Percentiles rank a stretch among this genome's conserved stretches.
phyloP scores from a whole-genome alignment of 2,888 invertebrate genomes.

The Zelleria hepariella region DNA sequence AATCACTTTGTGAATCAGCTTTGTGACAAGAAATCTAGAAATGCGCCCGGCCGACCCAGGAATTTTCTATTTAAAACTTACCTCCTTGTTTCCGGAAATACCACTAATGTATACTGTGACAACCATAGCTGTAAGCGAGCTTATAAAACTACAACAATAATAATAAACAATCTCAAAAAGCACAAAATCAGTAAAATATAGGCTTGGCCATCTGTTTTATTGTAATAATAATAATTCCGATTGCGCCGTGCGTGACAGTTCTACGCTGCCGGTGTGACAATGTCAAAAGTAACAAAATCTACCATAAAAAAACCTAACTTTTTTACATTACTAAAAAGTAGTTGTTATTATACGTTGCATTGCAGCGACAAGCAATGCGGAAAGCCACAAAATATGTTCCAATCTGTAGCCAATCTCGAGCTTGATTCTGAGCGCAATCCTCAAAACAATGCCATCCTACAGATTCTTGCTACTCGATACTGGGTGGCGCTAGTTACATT shows the following conservation, averaged over 20 bases:
- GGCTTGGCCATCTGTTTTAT: conserved; percentile 65
- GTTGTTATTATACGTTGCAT: too few relatives aligned
- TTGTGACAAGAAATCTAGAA: conserved; percentile 38
- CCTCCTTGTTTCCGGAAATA: conserved; percentile 95
- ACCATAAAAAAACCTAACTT: neutral
- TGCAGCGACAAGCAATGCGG: too few relatives aligned
- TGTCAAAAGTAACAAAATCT: neutral
- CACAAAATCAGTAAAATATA: conserved; percentile 49
- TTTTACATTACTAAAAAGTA: neutral
- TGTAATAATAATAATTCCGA: conserved; percentile 47
- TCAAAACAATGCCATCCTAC: too few relatives aligned
- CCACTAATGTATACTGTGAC: conserved; percentile 93
- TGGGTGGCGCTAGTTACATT: too few relatives aligned
- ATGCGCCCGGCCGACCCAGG: conserved; percentile 48
- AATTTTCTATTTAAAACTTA: conserved; percentile 70
- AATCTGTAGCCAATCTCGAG: too few relatives aligned
- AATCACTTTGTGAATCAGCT: conserved; percentile 52
- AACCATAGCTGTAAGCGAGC: conserved; percentile 76
- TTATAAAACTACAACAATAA: conserved; percentile 32
- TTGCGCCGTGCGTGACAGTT: conserved; percentile 11
- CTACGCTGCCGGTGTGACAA: conserved; percentile 24
- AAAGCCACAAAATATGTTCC: too few relatives aligned
- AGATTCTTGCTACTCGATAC: too few relatives aligned
- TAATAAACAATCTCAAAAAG: conserved; percentile 39
- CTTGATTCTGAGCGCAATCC: too few relatives aligned